Base-by-base conservation (phyloP, 2,888 invertebrate genomes). In the Lithodes maja region DNA sequence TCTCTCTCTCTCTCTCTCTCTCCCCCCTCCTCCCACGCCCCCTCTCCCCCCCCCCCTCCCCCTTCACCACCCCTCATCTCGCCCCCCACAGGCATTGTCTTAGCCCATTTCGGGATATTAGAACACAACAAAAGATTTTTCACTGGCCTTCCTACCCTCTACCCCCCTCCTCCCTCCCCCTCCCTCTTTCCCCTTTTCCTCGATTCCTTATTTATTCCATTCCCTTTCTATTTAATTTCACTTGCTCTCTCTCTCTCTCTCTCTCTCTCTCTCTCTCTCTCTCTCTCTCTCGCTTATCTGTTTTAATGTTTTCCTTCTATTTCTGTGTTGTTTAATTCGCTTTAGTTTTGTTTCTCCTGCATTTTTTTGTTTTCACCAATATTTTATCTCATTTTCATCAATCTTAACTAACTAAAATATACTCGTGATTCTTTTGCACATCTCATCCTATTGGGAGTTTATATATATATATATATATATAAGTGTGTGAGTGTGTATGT, bases 211-310 rank as follows among this genome's bases (percentile, higher is more conserved):
- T 80, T 54, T 54, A 15, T 54, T 54, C 33, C 80, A 15, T 15
- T 54, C 80, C 12, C 80, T 54, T 33, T 80, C 80, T 54, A 52
- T 80, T 54, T 12, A n/a, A 15, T 54, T 80, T 12, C 54, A 33
- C 54, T 54, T 54, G 53, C 12, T 52, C 53, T 54, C 54, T 15
- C 52, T 33, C 52, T 53, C 15, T n/a, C 33, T 7, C 53, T 50
- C 80, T 15, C 54, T 33, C 17, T 80, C 53, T 54, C 17, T 80
- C 80, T 2, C 12, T 3, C 77, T 77, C 77, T 49, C 74, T 74
- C 74, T 74, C 74, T 74, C 74, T 1, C 74, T 74, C 74, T 74
- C 74, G 5, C 74, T 74, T n/a, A 15, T n/a, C n/a, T n/a, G 33
- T 33, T 33, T 33, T 33, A 33, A 33, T 33, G 33, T 33, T 33